Evolutionary conservation across 37 sponge, comb jelly and placozoan genomes (phyloP), one percentile per base, ranked within the genome.

Genomic region (Beroe ovata): DNA sequence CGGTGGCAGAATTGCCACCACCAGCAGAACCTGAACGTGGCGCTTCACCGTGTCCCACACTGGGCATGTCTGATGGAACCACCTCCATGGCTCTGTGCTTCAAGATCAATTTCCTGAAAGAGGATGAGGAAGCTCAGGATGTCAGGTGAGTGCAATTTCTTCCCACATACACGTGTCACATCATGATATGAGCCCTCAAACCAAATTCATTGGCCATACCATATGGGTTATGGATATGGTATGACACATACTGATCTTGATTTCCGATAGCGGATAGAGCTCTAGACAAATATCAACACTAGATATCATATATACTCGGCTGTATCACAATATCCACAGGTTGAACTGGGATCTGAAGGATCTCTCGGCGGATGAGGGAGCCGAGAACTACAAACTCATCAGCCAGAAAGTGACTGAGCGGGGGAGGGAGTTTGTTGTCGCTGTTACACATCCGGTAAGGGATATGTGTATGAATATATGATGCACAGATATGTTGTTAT

Each of bases 381-480:
- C 11, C 6, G 54, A 47, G 54, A 47, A 47, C 54, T 47, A 47
- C 54, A 11, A 47, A 47, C 54, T 47, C 11, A 47, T 47, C 54
- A 47, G 54, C 11, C 63, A 62, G 63, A 25, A 4, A 62, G 29
- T 25, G 20, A 62, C 63, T 4, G 63, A 62, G 29, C 63, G 42
- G 6, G 84, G 84, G 0, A 39, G 47, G 38, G 47, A 77, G 54
- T 77, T 77, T 26, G 84, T 77, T 14, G 33, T 77, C 14, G 84
- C 84, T 40, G 35, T 40, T 29, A n/a, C 22, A 6, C 84, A 77
- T 77, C 84, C 84, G 84, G 84, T 77, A 40, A 40, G 84, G 8
- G n/a, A n/a, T n/a, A n/a, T n/a, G n/a, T n/a, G n/a, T n/a, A n/a
- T n/a, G n/a, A n/a, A n/a, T n/a, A n/a, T n/a, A n/a, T n/a, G n/a